Base-by-base conservation (phyloP, 2,888 invertebrate genomes). In the Ellobium chinense region DNA sequence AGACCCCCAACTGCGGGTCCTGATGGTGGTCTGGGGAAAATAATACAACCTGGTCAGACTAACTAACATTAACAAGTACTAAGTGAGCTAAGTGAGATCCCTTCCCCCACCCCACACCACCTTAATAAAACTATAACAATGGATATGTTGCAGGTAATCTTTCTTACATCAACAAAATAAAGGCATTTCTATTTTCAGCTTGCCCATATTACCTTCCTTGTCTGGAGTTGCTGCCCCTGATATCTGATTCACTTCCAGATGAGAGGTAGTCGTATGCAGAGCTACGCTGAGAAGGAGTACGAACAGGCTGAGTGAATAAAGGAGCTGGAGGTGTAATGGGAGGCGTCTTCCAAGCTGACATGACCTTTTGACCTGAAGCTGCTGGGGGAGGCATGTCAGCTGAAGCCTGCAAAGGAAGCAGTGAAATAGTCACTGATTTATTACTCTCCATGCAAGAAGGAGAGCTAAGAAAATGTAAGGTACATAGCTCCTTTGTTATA, bases 321-420 rank as follows among this genome's bases (percentile, higher is more conserved):
- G 54, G 54, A 34, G 54, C n/a, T 54, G 66, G 81, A 27, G 84
- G 83, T 2, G 85, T 84, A 31, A 76, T 78, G 72, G 81, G 87
- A 77, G 82, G 89, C 7, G 91, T 90, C 78, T 87, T 87, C 91
- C 91, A 91, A 12, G 91, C 91, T 72, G 85, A 81, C 77, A 83
- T 84, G 14, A 84, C 72, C 18, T 65, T 76, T n/a, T 56, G 72
- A 24, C 36, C 58, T 5, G 27, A 24, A 7, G 74, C 34, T 18
- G 4, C 36, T 31, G 80, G 54, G 9, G 68, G 73, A 29, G 39
- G 62, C 4, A 24, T 18, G 14, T 39, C 36, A 46, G 34, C 18
- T 34, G 36, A 3, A 31, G 39, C 78, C 63, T 78, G 78, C n/a
- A 65, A 29, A 9, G 31, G 65, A 31, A 65, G 12, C 31, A 65